A percentile compares a stretch with the other conserved stretches of the same genome.
Conservation (phyloP, 2,113 vertebrate species). For the Sinocyclocheilus maitianheensis region DNA sequence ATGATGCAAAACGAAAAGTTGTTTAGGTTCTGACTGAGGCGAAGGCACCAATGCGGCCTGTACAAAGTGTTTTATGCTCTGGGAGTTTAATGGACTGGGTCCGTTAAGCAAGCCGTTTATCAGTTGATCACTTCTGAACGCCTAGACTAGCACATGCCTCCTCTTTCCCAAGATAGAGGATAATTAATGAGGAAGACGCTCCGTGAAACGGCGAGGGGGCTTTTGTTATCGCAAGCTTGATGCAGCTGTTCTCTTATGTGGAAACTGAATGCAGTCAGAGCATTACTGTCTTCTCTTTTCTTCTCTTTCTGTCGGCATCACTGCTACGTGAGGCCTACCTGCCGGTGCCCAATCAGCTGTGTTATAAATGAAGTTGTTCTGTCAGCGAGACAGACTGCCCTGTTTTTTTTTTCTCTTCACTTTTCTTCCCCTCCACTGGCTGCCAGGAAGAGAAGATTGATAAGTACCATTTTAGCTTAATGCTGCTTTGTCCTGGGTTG, state of each 20-base stretch:
- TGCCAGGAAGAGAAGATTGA: slow-evolving; percentile 28
- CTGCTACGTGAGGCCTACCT: slow-evolving; percentile 23
- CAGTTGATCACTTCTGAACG: slow-evolving; percentile 39
- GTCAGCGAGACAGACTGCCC: slow-evolving; percentile 26
- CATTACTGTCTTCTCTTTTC: slow-evolving; percentile 16
- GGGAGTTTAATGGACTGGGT: slow-evolving; percentile 39
- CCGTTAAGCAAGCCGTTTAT: slow-evolving; percentile 43
- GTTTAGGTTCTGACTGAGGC: slow-evolving; percentile 5
- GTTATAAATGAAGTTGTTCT: slow-evolving; percentile 50
- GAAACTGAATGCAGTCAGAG: background rate
- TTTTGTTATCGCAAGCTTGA: slow-evolving; percentile 11
- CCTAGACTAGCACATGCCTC: slow-evolving; percentile 2
- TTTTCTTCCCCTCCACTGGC: slow-evolving; percentile 15
- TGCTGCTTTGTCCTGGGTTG: slow-evolving; percentile 19
- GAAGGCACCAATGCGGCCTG: slow-evolving; percentile 7
- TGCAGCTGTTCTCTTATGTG: slow-evolving; percentile 19
- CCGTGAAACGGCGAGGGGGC: background rate
- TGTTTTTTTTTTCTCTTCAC: background rate
- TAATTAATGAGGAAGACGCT: slow-evolving; percentile 43
- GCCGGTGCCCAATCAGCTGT: slow-evolving; percentile 34
- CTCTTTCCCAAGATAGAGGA: background rate
- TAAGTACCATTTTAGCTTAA: slow-evolving; percentile 31
- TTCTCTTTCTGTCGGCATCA: slow-evolving; percentile 25
- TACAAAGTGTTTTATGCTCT: slow-evolving; percentile 26
- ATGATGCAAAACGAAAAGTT: slow-evolving; percentile 30